A percentile compares a stretch with the other conserved stretches of the same genome.
These are phyloP conservation scores for Sturnus vulgaris DNA, from an alignment of 2,113 vertebrate genomes.

Conservation along the genomic window DNA sequence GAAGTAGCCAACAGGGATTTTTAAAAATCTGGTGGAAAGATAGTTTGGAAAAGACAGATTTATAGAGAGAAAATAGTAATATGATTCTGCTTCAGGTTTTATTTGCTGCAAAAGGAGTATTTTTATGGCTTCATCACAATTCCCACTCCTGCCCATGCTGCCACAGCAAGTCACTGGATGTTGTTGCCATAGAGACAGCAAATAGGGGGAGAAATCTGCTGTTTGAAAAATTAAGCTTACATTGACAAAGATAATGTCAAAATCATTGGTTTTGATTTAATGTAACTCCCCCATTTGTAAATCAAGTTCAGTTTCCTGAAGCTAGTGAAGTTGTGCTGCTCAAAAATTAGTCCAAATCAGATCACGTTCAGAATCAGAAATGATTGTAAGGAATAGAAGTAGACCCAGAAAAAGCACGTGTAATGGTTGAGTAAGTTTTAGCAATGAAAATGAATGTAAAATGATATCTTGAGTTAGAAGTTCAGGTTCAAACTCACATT, in stretches of 20 bases:
- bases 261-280: neutral
- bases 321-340: neutral
- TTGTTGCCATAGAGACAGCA: neutral
- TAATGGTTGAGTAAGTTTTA: neutral
- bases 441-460: neutral
- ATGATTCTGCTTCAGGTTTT: neutral
- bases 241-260: neutral
- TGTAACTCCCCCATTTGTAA: neutral
- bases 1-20: neutral
- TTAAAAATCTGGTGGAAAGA: neutral
- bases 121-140: neutral
- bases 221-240: neutral
- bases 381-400: neutral
- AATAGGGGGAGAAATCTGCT: neutral
- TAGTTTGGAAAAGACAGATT: neutral
- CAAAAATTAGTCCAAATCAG: neutral
- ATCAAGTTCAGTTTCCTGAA: neutral
- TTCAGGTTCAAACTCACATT: neutral
- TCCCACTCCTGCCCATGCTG: neutral
- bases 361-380: neutral
- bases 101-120: neutral
- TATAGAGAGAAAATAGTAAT: neutral
- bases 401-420: neutral
- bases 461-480: neutral
- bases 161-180: neutral